These are phyloP conservation scores for Schizopygopsis malacanthus DNA, from an alignment of 2,797 vertebrate species.

Conservation along the genomic window DNA sequence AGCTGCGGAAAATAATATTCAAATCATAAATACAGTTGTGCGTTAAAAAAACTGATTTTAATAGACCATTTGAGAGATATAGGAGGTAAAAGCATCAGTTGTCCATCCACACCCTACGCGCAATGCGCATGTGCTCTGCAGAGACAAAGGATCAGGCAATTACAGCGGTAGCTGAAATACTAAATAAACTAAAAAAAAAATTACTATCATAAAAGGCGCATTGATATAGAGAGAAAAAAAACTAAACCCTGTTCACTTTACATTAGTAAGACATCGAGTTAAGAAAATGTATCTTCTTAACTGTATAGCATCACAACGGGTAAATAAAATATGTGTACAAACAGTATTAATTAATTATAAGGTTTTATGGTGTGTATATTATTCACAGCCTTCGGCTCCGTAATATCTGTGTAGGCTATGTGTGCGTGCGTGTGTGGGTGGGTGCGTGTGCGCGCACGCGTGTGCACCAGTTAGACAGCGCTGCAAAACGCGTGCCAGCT, in stretches of 20 bases:
- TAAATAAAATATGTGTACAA: not conserved
- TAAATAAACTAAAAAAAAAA: not conserved
- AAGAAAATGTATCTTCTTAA: not conserved
- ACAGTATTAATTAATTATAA: not conserved
- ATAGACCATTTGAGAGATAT: not conserved
- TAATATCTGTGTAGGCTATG: not conserved
- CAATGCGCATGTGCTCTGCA: conserved; percentile 59
- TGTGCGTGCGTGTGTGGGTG: conserved; percentile 7
- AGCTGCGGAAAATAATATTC: not conserved
- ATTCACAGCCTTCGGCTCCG: conserved; percentile 5
- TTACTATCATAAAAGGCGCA: not conserved
- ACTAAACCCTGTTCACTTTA: not conserved
- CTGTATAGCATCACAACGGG: not conserved
- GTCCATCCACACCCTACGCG: conserved; percentile 61
- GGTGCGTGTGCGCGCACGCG: conserved; percentile 12
- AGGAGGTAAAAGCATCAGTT: conserved; percentile 30
- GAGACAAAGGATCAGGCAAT: conserved; percentile 58
- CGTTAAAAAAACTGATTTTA: not conserved
- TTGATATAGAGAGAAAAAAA: not conserved
- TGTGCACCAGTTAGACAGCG: conserved; percentile 45
- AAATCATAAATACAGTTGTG: not conserved
- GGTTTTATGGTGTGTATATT: not conserved
- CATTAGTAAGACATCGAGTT: not conserved
- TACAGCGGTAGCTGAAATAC: conserved; percentile 30
- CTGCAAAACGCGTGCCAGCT: conserved; percentile 54